A percentile compares a stretch with the other conserved stretches of the same genome.
Conservation (phyloP, 2,113 vertebrate species). For the Malurus alboscapulatus region DNA sequence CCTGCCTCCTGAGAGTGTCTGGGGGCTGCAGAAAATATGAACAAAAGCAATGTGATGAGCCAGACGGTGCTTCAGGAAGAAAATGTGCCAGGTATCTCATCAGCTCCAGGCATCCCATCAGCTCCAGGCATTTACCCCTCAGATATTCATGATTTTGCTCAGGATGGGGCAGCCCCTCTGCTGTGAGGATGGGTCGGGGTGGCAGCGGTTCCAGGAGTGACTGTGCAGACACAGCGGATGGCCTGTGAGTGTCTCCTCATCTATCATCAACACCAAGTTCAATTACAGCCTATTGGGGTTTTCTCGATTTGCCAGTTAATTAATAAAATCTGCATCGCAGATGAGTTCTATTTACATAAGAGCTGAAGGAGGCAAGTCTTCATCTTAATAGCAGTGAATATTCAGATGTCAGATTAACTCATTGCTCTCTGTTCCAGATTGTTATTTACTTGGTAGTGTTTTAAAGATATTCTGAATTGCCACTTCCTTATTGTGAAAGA, state of each 20-base stretch:
- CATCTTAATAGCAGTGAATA: slow-evolving; percentile 55
- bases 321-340: slow-evolving; percentile 70
- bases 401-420: slow-evolving; percentile 56
- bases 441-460: background rate
- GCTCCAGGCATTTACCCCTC: background rate
- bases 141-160: background rate
- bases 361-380: slow-evolving; percentile 65
- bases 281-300: slow-evolving; percentile 63
- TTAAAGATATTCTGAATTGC: background rate
- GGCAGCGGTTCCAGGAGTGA: background rate
- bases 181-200: background rate
- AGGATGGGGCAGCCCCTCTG: background rate
- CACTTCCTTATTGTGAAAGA: background rate
- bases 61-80: background rate
- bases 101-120: background rate
- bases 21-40: background rate
- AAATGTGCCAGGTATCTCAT: background rate
- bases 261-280: slow-evolving; percentile 50
- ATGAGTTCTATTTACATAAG: slow-evolving; percentile 71
- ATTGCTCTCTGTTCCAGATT: background rate
- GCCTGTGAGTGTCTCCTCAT: slow-evolving; percentile 56
- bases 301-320: slow-evolving; percentile 70
- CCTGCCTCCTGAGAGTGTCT: background rate
- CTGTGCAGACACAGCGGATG: slow-evolving; percentile 12
- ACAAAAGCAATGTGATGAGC: background rate